Evolutionary conservation across 2,797 vertebrate species (phyloP).

Genomic region (Sphenopsis melanotis): DNA sequence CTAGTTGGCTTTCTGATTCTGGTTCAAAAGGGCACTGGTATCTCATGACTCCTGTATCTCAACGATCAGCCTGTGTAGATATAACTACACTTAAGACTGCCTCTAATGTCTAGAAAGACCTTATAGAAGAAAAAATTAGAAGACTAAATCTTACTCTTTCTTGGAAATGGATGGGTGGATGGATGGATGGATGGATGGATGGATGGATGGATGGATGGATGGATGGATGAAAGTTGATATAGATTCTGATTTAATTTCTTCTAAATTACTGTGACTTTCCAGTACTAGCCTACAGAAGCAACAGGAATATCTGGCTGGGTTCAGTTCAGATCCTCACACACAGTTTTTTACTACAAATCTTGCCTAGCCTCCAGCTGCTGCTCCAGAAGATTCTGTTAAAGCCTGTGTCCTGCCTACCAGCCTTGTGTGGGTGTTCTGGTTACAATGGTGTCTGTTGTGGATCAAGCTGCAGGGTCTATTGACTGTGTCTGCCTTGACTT

Average conservation of each 20-base stretch:
- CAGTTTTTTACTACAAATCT: neutral
- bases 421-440: neutral
- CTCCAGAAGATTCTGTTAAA: neutral
- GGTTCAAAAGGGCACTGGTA: neutral
- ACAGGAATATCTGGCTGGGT: neutral
- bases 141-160: neutral
- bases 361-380: neutral
- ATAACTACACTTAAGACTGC: neutral
- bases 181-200: neutral
- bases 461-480: neutral
- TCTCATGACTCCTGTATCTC: neutral
- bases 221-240: neutral
- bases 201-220: neutral
- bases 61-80: neutral
- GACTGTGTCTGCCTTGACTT: neutral
- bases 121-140: neutral
- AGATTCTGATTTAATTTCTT: neutral
- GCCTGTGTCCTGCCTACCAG: neutral
- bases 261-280: neutral
- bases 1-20: neutral
- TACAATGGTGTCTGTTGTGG: neutral
- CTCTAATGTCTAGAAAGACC: neutral
- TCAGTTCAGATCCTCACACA: neutral
- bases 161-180: neutral
- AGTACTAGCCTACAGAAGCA: neutral